Evolutionary conservation across 2,888 invertebrate species (phyloP).

Genomic region (Eilema sororculum): DNA sequence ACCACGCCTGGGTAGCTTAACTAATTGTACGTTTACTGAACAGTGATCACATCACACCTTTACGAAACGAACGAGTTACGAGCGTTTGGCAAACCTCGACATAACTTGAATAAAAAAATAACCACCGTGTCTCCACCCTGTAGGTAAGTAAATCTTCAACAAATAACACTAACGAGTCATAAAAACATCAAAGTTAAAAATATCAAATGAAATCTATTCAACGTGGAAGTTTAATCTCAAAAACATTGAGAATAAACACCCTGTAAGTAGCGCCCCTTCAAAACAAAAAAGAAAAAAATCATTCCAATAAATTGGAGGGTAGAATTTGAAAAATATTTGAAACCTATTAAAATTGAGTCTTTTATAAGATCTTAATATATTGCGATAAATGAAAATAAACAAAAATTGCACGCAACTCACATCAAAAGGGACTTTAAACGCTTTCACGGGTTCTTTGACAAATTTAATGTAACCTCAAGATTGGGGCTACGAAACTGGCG

Average conservation of each 20-base stretch:
- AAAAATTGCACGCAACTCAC: conserved; percentile 47
- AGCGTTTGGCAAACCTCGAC: no score
- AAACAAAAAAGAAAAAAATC: conserved; percentile 34
- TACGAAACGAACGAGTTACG: no score
- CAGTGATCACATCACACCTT: no score
- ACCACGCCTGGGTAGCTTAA: no score
- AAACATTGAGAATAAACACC: conserved; percentile 25
- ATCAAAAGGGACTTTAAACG: conserved; percentile 57
- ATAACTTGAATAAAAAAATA: no score
- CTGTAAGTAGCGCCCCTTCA: conserved; percentile 15
- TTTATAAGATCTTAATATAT: conserved; percentile 35
- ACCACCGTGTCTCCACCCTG: no score
- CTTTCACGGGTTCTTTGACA: conserved; percentile 62
- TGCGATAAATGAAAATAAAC: conserved; percentile 46
- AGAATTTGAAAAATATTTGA: conserved; percentile 45
- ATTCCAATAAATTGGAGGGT: conserved; percentile 32
- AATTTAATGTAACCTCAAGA: conserved; percentile 60
- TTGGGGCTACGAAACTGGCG: conserved; percentile 27
- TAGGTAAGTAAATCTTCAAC: background rate
- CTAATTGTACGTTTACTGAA: no score
- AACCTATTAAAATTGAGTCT: conserved; percentile 52
- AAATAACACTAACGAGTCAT: conserved; percentile 24
- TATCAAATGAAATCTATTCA: conserved; percentile 17
- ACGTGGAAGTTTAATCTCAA: conserved; percentile 16
- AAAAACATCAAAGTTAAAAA: conserved; percentile 43